Base-by-base conservation (phyloP, 2,888 invertebrate species). In the Limnephilus marmoratus region DNA sequence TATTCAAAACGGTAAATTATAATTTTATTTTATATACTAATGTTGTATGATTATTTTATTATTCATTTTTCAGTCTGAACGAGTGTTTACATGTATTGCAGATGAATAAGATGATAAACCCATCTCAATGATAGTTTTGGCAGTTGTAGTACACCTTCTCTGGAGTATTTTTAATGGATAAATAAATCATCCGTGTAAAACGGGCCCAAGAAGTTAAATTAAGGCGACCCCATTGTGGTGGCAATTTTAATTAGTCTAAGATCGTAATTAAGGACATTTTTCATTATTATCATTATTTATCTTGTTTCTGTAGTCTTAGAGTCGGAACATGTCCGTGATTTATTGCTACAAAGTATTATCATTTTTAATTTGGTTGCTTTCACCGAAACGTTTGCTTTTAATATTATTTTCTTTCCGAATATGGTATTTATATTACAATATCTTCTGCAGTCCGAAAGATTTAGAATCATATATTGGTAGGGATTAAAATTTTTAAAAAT, bases 271-370 rank as follows among this genome's bases (percentile, higher is more conserved):
- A 93, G 93, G 93, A 93, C 93, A 93, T 93, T 93, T 93, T 93
- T 93, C 93, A 93, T 93, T 93, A 93, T 93, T 93, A 93, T 93
- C 93, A 93, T 93, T 93, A 93, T 93, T 93, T 93, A 93, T 93
- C 93, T 93, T 93, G 93, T 93, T 93, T 93, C 93, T 90, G 90
- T 93, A 93, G 90, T 90, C 91, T 91, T 93, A 91, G 86, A 90
- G 85, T 92, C 92, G 90, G 41, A 68, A 93, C 92, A 92, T 92
- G 93, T 92, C 92, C 92, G 92, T 92, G 92, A 90, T 93, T 93
- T 93, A 93, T 93, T 92, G 85, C 86, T 93, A 83, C 81, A 24
- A n/a, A 68, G 68, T 68, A 68, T 68, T n/a, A 68, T 68, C 68
- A 68, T 68, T 83, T 83, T 83, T 83, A 83, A 83, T 83, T 83